A percentile compares a stretch with the other conserved stretches of the same genome.
Evolutionary conservation across 2,113 vertebrate genomes (phyloP).

Genomic region (Spea bombifrons): DNA sequence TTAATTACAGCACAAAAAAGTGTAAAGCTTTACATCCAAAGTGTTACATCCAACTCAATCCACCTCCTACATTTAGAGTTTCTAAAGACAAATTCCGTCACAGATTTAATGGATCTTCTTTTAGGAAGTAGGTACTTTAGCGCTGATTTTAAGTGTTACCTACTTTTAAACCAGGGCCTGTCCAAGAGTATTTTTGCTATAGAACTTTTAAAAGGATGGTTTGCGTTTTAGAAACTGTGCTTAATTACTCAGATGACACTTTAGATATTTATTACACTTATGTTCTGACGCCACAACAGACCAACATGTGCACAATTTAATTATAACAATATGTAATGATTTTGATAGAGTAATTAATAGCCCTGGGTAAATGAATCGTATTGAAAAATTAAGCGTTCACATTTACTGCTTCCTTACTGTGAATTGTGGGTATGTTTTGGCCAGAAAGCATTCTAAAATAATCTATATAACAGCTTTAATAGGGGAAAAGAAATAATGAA

Average conservation of each 20-base stretch:
- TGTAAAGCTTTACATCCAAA: too few species aligned
- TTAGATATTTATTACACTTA: background rate
- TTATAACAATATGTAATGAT: background rate
- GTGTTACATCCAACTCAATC: too few species aligned
- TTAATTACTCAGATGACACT: background rate
- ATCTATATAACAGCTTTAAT: conserved; percentile 9
- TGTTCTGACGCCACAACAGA: background rate
- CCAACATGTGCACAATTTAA: background rate
- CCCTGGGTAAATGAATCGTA: conserved; percentile 3
- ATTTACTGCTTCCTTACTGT: background rate
- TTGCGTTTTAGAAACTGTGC: too few species aligned
- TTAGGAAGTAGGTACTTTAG: too few species aligned
- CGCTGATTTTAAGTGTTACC: too few species aligned
- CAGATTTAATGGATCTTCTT: too few species aligned
- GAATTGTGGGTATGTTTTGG: conserved; percentile 19
- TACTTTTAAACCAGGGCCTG: too few species aligned
- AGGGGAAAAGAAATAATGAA: conserved; percentile 32
- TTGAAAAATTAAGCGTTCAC: background rate
- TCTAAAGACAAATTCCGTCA: too few species aligned
- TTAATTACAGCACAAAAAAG: too few species aligned
- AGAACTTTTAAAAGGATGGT: too few species aligned
- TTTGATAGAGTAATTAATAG: conserved; percentile 2
- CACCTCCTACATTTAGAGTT: too few species aligned
- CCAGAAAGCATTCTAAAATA: conserved; percentile 7
- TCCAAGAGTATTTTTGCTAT: too few species aligned